These are phyloP conservation scores for Gambelia wislizenii DNA, from an alignment of 2,797 vertebrate species.

Conservation along the genomic window DNA sequence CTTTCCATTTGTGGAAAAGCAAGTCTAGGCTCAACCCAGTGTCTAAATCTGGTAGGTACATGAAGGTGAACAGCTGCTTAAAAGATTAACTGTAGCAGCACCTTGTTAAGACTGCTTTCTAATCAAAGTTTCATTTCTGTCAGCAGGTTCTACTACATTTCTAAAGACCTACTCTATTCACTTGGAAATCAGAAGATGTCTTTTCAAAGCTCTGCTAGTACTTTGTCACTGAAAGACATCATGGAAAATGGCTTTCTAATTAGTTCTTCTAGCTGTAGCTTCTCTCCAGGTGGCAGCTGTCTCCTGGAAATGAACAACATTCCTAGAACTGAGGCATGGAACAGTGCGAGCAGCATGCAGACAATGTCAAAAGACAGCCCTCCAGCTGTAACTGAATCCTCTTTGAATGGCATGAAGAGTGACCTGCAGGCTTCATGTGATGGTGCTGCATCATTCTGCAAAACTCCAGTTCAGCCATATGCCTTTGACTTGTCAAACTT, in stretches of 20 bases:
- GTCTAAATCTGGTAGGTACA: neutral
- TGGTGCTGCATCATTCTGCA: slow-evolving; percentile 45
- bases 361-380: neutral
- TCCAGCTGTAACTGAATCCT: neutral
- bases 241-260: slow-evolving; percentile 69
- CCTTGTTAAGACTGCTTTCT: neutral
- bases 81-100: neutral
- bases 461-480: slow-evolving; percentile 24
- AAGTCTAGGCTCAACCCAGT: neutral
- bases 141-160: neutral
- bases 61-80: neutral
- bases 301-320: slow-evolving; percentile 22
- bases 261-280: neutral
- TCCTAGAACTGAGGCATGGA: slow-evolving; percentile 33
- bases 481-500: slow-evolving; percentile 50
- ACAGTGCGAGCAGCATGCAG: slow-evolving; percentile 12
- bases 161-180: fast-evolving
- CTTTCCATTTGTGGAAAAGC: neutral
- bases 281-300: slow-evolving; percentile 33
- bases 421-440: slow-evolving; percentile 49
- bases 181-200: slow-evolving; percentile 53
- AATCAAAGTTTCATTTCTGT: neutral
- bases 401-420: slow-evolving; percentile 22
- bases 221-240: slow-evolving; percentile 58
- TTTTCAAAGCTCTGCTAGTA: slow-evolving; percentile 38